Evolutionary conservation across 2,797 vertebrate genomes (phyloP).

Genomic region (Chromobotia macracanthus): DNA sequence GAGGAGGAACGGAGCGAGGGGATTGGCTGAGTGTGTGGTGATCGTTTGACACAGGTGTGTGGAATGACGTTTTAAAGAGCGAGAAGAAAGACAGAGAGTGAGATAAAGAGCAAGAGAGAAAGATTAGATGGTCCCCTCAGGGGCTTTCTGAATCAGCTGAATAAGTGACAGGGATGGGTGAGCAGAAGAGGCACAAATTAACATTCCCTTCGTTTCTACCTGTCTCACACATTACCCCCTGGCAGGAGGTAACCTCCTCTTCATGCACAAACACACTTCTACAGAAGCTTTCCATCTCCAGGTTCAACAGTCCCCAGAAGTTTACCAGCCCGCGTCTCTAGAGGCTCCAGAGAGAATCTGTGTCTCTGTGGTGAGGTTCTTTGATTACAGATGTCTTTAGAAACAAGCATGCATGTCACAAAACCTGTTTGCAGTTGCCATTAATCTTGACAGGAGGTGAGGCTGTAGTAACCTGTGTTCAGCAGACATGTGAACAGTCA

Average conservation of each 20-base stretch:
- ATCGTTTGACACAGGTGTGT: slow-evolving; percentile 8
- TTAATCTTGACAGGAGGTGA: neutral
- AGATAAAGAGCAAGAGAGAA: slow-evolving; percentile 52
- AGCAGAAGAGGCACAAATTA: slow-evolving; percentile 52
- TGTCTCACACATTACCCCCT: slow-evolving; percentile 29
- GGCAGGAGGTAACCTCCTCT: slow-evolving; percentile 30
- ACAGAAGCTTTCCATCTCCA: slow-evolving; percentile 28
- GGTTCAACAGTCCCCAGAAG: slow-evolving; percentile 20
- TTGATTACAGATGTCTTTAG: slow-evolving; percentile 27
- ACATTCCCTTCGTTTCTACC: slow-evolving; percentile 60
- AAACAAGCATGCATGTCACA: slow-evolving; percentile 47
- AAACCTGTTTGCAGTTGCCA: slow-evolving; percentile 29
- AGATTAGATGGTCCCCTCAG: slow-evolving; percentile 62
- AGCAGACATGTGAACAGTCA: slow-evolving; percentile 10
- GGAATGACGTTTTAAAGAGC: slow-evolving; percentile 35
- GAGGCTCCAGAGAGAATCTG: neutral
- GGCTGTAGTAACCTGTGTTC: slow-evolving; percentile 13
- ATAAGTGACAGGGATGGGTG: slow-evolving; percentile 17
- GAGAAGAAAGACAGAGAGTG: slow-evolving; percentile 53
- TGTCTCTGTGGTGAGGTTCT: neutral
- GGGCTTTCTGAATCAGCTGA: slow-evolving; percentile 72
- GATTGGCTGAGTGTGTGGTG: slow-evolving; percentile 20
- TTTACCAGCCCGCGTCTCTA: neutral
- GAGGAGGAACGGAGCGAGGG: slow-evolving; percentile 35
- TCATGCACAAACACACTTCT: slow-evolving; percentile 38